phyloP scores from a whole-genome alignment of 1,140 invertebrate species.

The Asbolus verrucosus region DNA sequence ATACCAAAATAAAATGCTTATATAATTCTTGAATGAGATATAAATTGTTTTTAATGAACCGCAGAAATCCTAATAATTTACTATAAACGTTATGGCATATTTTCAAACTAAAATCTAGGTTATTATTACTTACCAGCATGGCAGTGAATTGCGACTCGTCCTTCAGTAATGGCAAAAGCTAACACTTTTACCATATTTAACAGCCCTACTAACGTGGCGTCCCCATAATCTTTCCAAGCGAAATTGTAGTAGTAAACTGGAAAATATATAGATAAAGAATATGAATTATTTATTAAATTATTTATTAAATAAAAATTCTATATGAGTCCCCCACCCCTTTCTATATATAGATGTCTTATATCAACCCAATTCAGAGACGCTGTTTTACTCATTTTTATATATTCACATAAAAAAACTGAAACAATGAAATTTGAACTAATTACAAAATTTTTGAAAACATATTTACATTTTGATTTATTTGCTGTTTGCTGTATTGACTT shows the following conservation, averaged over 20 bases:
- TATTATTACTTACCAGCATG: conserved; percentile 78
- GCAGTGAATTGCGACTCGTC: conserved; percentile 90
- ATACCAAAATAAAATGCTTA: conserved; percentile 15
- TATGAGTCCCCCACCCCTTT: too few species aligned
- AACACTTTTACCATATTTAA: conserved; percentile 91
- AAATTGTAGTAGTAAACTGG: conserved; percentile 91
- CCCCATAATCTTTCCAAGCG: conserved; percentile 86
- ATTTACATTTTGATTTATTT: too few species aligned
- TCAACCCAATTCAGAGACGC: too few species aligned
- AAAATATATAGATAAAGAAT: conserved; percentile 54
- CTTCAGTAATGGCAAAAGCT: conserved; percentile 84
- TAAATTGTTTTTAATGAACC: not conserved
- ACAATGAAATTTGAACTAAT: too few species aligned
- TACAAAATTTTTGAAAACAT: too few species aligned
- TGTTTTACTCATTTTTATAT: too few species aligned
- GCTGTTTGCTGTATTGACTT: too few species aligned
- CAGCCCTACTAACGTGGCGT: conserved; percentile 78
- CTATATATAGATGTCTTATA: too few species aligned
- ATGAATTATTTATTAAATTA: too few species aligned
- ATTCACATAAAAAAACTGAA: too few species aligned
- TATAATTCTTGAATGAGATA: not conserved
- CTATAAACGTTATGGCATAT: not conserved
- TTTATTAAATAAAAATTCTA: too few species aligned
- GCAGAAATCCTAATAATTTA: conserved; percentile 8
- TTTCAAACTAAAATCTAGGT: not conserved